Evolutionary conservation across 53 echinoderm and acorn worm genomes (phyloP).

Genomic region (Holothuria scabra): DNA sequence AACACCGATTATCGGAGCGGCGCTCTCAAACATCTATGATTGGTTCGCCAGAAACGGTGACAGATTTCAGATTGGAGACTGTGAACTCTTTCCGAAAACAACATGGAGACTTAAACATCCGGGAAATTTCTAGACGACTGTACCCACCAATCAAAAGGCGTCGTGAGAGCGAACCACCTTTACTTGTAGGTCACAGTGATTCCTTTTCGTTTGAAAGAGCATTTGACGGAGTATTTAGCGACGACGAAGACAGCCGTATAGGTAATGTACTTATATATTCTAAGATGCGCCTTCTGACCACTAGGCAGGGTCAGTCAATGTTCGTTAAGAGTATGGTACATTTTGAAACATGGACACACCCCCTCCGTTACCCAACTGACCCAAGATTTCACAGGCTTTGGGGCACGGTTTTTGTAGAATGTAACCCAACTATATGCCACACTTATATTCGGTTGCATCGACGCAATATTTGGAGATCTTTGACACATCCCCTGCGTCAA

Average conservation of each 20-base stretch:
- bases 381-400: too few species aligned
- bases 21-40: neutral
- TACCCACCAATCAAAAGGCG: constrained; percentile 1
- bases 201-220: constrained; percentile 1
- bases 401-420: too few species aligned
- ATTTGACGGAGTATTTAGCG: constrained; percentile 12
- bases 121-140: constrained; percentile 11
- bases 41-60: neutral
- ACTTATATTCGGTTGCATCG: too few species aligned
- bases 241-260: constrained; percentile 2
- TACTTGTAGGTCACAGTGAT: neutral
- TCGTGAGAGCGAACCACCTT: constrained; percentile 17
- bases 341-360: too few species aligned
- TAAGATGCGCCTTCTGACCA: too few species aligned
- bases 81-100: constrained; percentile 16
- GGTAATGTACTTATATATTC: too few species aligned
- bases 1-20: neutral
- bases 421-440: too few species aligned
- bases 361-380: too few species aligned
- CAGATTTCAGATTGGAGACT: constrained; percentile 4
- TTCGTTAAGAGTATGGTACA: too few species aligned
- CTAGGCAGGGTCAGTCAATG: too few species aligned
- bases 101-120: constrained; percentile 9
- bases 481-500: too few species aligned
- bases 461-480: too few species aligned